Percentiles rank a stretch among this genome's conserved stretches.
Conservation (phyloP, 1,140 invertebrate genomes). For the Drosophila bifasciata region DNA sequence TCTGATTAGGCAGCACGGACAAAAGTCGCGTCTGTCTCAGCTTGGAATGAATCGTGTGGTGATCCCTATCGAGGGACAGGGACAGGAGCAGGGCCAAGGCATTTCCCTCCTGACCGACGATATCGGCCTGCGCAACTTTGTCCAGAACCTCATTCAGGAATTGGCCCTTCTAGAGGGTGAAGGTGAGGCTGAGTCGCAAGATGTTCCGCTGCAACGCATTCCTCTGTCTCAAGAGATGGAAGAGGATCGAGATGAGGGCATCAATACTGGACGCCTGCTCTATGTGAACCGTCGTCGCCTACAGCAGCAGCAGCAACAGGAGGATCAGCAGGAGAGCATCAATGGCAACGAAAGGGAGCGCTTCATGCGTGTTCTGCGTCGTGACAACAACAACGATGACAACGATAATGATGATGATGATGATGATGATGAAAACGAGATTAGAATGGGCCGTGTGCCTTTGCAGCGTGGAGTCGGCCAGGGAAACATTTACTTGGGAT, state of each 20-base stretch:
- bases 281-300: constrained; percentile 43
- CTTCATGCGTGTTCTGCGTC: constrained; percentile 26
- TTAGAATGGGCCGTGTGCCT: constrained; percentile 36
- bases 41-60: constrained; percentile 32
- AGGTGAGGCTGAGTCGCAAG: not conserved
- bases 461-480: constrained; percentile 38
- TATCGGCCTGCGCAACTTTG: constrained; percentile 60
- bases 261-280: constrained; percentile 28
- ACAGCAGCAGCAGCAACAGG: constrained; percentile 14
- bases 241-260: constrained; percentile 11
- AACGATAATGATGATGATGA: constrained; percentile 21
- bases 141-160: constrained; percentile 64
- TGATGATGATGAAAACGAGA: constrained; percentile 11
- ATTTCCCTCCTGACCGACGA: constrained; percentile 66
- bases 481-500: constrained; percentile 7
- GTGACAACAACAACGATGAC: constrained; percentile 22
- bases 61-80: constrained; percentile 19
- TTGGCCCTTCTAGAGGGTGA: constrained; percentile 48
- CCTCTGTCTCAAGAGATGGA: not conserved
- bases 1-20: constrained; percentile 29
- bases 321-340: constrained; percentile 8
- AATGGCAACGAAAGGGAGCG: constrained; percentile 39
- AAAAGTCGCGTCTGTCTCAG: constrained; percentile 6
- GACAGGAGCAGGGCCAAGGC: constrained; percentile 9
- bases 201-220: too few species aligned